Evolutionary conservation across 2,888 invertebrate species (phyloP).

Genomic region (Machimus rusticus): DNA sequence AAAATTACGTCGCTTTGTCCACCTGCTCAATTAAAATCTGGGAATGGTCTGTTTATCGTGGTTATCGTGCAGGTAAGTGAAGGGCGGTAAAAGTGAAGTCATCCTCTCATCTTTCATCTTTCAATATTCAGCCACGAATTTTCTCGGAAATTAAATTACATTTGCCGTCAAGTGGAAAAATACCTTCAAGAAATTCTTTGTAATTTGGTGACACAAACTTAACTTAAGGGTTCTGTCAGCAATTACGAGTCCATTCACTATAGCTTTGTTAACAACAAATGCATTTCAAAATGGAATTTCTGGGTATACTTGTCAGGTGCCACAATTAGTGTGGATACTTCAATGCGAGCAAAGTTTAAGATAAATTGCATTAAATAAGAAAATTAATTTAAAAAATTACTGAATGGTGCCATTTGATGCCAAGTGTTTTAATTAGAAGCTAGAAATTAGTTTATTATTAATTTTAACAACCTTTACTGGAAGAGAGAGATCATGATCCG

Average conservation of each 20-base stretch:
- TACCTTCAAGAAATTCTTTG: neutral
- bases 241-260: neutral
- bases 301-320: neutral
- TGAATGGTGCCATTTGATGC: neutral
- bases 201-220: neutral
- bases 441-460: no score
- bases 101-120: slow-evolving; percentile 18
- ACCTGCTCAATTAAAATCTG: slow-evolving; percentile 3
- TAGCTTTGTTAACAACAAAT: neutral
- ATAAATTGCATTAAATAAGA: neutral
- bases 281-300: neutral
- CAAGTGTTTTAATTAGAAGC: neutral
- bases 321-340: neutral
- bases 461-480: no score
- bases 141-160: neutral
- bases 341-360: neutral
- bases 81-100: neutral
- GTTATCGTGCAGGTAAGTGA: neutral
- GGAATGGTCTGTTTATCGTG: neutral
- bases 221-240: neutral
- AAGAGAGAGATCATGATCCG: no score
- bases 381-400: neutral
- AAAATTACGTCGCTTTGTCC: slow-evolving; percentile 32
- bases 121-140: neutral
- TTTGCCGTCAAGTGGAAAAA: neutral